Evolutionary conservation across 1,140 invertebrate species (phyloP), one percentile per base, ranked within the genome.

Genomic region (Hermatobates lingyangjiaoensis): DNA sequence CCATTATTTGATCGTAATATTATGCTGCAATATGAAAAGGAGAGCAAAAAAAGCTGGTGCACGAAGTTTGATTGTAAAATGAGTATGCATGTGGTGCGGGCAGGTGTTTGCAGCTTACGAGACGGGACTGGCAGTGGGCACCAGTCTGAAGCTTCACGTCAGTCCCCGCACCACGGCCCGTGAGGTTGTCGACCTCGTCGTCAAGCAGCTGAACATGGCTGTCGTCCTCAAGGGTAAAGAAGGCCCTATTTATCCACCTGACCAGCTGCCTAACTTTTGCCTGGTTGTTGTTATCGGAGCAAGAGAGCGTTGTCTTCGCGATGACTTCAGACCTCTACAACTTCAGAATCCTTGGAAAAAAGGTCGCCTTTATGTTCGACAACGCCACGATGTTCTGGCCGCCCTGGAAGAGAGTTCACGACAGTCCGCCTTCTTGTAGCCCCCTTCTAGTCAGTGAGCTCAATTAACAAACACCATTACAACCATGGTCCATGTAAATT

Each of bases 341-440:
- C 67, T 97, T 24, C 89, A 95, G 62, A 91, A 91, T 66, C 91
- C 91, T 0, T 97, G 92, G 92, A 82, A 86, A 48, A 88, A 88
- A 61, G 91, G 92, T 0, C 72, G 87, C 20, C 69, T 96, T 26
- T 95, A 91, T 65, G 87, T 96, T 1, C 68, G 91, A 25, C 81
- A 86, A 58, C n/a, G n/a, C n/a, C 84, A 86, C 57, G 85, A 91
- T 59, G 78, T 90, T 2, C 67, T 90, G 12, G 87, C 87, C 1
- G 87, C 87, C 12, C 71, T 91, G 3, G 83, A 89, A 59, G 85
- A 89, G 25, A 59, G 60, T 50, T 62, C 60, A 7, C 48, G 55
- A 38, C 59, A 59, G 44, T 58, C 58, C 2, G 56, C 58, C 2
- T 57, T 53, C 28, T 45, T 59, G 34, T 59, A 59, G 39, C 40